Evolutionary conservation across 2,888 invertebrate genomes (phyloP), one percentile per base, ranked within the genome.

Genomic region (Sepioteuthis lessoniana): DNA sequence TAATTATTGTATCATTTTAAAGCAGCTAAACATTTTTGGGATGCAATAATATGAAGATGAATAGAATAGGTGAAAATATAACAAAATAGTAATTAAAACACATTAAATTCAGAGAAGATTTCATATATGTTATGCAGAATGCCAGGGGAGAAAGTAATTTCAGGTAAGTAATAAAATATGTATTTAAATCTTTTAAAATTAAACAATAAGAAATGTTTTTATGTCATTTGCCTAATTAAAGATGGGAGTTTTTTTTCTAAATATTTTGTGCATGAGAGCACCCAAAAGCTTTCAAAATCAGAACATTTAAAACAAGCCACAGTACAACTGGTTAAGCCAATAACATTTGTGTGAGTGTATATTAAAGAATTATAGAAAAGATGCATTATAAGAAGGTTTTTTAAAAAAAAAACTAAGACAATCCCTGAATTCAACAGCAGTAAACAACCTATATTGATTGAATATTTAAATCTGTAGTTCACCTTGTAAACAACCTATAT

Each of bases 21-120:
- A 76, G 76, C 76, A 76, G 76, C 8, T n/a, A n/a, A n/a, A n/a
- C 31, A 76, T 76, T 76, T 76, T 76, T 76, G n/a, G n/a, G 25
- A 55, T 55, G n/a, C 76, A 76, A 76, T n/a, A 76, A 76, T n/a
- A 76, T 76, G 76, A n/a, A 76, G n/a, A 76, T 76, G 76, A n/a
- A 76, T 76, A 76, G 28, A 60, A 60, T 60, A 21, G 28, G 25
- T 60, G 60, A 60, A 60, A 60, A 60, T 28, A 8, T 7, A 13
- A n/a, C n/a, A 76, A 76, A 76, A 76, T 76, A 31, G n/a, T 8
- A 76, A 76, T 76, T 31, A n/a, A n/a, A 76, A 76, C 31, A 76
- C 76, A n/a, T 76, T 76, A 76, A 76, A n/a, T 76, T 76, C n/a
- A 55, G 55, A 55, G 55, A 55, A 55, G 55, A 55, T 55, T 55